phyloP scores from a whole-genome alignment of 2,797 vertebrate species.

The Tenualosa ilisha region DNA sequence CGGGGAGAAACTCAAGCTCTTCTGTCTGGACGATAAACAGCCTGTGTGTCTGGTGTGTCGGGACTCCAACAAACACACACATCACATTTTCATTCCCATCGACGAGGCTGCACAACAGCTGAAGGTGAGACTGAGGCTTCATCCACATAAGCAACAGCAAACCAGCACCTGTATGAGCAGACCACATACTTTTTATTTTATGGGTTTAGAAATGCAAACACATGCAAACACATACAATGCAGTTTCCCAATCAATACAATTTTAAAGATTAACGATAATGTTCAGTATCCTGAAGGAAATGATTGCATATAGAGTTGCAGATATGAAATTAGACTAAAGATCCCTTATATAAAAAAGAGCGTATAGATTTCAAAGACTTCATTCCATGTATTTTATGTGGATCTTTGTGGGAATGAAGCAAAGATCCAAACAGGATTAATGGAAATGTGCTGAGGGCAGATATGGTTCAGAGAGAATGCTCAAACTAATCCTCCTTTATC shows the following conservation, averaged over 20 bases:
- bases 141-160: too few relatives aligned
- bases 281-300: too few relatives aligned
- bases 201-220: neutral
- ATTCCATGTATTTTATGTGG: too few relatives aligned
- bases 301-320: too few relatives aligned
- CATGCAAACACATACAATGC: too few relatives aligned
- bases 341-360: too few relatives aligned
- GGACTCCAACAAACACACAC: neutral
- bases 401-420: too few relatives aligned
- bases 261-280: too few relatives aligned
- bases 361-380: too few relatives aligned
- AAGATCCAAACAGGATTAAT: neutral
- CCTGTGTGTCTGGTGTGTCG: slow-evolving; percentile 11
- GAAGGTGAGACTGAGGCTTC: neutral
- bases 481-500: neutral
- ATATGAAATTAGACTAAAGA: too few relatives aligned
- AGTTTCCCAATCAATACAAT: too few relatives aligned
- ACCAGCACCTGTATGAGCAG: neutral
- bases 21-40: slow-evolving; percentile 22
- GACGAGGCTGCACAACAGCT: neutral
- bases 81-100: neutral
- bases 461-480: neutral
- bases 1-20: slow-evolving; percentile 38
- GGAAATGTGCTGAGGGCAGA: too few relatives aligned
- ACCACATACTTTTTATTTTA: slow-evolving; percentile 4